phyloP scores from a whole-genome alignment of 2,113 vertebrate species.

The Ophiodon elongatus region DNA sequence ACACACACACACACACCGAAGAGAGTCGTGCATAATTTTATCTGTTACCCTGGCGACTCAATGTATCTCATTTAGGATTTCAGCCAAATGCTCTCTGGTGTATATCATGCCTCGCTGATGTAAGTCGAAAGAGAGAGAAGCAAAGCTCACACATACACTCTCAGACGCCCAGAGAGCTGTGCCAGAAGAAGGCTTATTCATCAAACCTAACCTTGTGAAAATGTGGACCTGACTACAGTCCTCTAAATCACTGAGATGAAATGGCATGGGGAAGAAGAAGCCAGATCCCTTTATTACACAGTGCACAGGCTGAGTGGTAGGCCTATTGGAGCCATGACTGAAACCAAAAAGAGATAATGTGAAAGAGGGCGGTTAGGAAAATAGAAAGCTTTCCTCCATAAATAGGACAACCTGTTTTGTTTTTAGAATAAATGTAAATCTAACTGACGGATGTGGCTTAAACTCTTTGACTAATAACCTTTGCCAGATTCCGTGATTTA shows the following conservation, averaged over 20 bases:
- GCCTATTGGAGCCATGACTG: slow-evolving; percentile 40
- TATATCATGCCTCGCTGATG: slow-evolving; percentile 42
- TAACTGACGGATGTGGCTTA: slow-evolving; percentile 13
- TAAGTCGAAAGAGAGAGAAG: slow-evolving; percentile 36
- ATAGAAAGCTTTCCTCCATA: slow-evolving; percentile 38
- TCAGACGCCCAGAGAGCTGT: slow-evolving; percentile 23
- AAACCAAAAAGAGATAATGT: slow-evolving; percentile 54
- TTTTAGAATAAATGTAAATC: slow-evolving; percentile 48
- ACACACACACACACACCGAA: too few relatives aligned
- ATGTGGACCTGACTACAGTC: slow-evolving; percentile 49
- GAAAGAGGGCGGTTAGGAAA: slow-evolving; percentile 38
- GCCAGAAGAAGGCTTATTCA: slow-evolving; percentile 63
- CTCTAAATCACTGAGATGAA: slow-evolving; percentile 72
- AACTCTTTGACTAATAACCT: slow-evolving; percentile 20
- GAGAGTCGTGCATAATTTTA: slow-evolving; percentile 11
- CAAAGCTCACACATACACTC: slow-evolving; percentile 12
- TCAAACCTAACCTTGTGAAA: slow-evolving; percentile 68
- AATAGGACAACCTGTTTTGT: slow-evolving; percentile 51
- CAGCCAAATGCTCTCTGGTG: slow-evolving; percentile 60
- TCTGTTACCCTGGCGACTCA: slow-evolving; percentile 44
- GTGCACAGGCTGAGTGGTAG: slow-evolving; percentile 33
- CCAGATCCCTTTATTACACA: slow-evolving; percentile 57
- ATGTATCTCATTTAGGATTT: slow-evolving; percentile 49
- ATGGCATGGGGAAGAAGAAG: slow-evolving; percentile 41
- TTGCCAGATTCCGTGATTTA: slow-evolving; percentile 40